A percentile compares a stretch with the other conserved stretches of the same genome.
These are phyloP conservation scores for Tupaia tana DNA, from an alignment of 2,113 vertebrate species.

Conservation along the genomic window DNA sequence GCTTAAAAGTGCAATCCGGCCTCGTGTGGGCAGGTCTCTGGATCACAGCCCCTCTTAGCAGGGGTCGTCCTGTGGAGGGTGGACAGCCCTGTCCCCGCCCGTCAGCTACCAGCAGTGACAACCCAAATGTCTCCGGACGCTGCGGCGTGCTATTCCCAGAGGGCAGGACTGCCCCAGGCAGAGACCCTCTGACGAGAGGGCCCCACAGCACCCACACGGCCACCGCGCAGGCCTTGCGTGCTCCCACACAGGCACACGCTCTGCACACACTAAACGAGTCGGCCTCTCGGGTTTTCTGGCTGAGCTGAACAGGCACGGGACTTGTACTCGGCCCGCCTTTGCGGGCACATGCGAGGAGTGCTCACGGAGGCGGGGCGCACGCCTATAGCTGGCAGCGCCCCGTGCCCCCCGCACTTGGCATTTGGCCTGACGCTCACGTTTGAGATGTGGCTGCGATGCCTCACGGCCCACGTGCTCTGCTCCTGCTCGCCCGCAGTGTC, in stretches of 20 bases:
- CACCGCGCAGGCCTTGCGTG: no score
- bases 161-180: neutral
- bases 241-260: no score
- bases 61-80: fast-evolving
- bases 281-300: no score
- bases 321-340: no score
- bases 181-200: neutral
- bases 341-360: no score
- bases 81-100: fast-evolving
- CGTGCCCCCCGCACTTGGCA: no score
- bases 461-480: neutral
- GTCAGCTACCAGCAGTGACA: neutral
- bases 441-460: neutral
- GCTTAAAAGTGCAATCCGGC: neutral
- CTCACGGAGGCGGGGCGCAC: no score
- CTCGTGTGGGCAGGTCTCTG: fast-evolving
- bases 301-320: no score
- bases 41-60: fast-evolving
- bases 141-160: no score
- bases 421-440: neutral
- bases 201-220: no score
- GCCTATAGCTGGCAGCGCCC: no score
- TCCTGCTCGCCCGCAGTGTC: slow-evolving; percentile 30
- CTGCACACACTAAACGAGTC: no score
- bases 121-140: fast-evolving